Evolutionary conservation across 2,888 invertebrate genomes (phyloP).

Genomic region (Pseudoips prasinana): DNA sequence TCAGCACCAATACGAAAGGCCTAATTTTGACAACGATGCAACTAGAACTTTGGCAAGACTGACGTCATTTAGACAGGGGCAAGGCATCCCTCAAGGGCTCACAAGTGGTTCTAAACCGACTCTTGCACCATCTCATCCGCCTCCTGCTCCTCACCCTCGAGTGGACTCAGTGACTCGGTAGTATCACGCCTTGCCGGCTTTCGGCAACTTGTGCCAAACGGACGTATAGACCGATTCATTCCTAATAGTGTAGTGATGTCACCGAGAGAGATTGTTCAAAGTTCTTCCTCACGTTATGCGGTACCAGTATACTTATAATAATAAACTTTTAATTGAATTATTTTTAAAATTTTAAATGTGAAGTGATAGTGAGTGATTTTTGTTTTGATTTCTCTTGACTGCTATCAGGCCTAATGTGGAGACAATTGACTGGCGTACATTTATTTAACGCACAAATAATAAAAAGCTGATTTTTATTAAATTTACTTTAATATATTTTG

Average conservation of each 20-base stretch:
- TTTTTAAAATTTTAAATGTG: not conserved
- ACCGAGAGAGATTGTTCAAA: conserved; percentile 43
- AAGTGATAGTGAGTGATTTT: conserved; percentile 28
- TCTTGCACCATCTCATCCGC: conserved; percentile 58
- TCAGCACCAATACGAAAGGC: conserved; percentile 75
- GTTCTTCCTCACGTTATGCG: conserved; percentile 60
- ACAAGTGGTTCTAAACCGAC: conserved; percentile 50
- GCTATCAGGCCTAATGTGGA: conserved; percentile 19
- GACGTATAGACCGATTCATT: conserved; percentile 66
- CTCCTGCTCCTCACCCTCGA: conserved; percentile 67
- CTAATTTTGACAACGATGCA: conserved; percentile 70
- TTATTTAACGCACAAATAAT: conserved; percentile 30
- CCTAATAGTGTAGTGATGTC: conserved; percentile 55
- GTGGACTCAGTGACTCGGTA: conserved; percentile 76
- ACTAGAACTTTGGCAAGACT: conserved; percentile 63
- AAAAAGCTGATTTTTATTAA: conserved; percentile 37
- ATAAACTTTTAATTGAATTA: too few species aligned
- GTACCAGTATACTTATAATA: conserved; percentile 18
- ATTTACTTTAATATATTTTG: conserved; percentile 43
- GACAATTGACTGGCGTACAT: conserved; percentile 35
- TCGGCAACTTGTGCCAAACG: conserved; percentile 81
- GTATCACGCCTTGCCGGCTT: conserved; percentile 78
- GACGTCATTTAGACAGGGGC: conserved; percentile 70
- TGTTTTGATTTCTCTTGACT: conserved; percentile 15
- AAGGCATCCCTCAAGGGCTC: conserved; percentile 51